Conservation (phyloP, 2,888 invertebrate species). For the Diloba caeruleocephala region DNA sequence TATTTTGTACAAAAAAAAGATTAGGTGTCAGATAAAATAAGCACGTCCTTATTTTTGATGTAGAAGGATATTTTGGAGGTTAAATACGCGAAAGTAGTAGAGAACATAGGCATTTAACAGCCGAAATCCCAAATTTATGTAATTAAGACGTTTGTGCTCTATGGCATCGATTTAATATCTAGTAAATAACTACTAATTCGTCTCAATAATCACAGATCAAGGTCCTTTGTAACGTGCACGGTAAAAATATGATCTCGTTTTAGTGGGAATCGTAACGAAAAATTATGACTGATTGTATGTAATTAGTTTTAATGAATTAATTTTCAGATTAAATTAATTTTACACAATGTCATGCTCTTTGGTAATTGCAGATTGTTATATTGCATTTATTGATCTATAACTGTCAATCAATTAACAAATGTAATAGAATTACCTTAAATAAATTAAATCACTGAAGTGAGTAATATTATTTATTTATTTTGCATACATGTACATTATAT, state of each 20-base stretch:
- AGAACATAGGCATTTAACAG: too few relatives aligned
- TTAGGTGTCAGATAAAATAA: too few relatives aligned
- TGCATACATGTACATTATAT: too few relatives aligned
- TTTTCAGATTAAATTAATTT: constrained; percentile 28
- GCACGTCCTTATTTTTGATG: too few relatives aligned
- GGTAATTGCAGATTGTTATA: constrained; percentile 24
- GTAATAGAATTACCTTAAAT: constrained; percentile 59
- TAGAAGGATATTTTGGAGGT: too few relatives aligned
- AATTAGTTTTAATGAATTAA: constrained; percentile 46
- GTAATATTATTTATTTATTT: constrained; percentile 23
- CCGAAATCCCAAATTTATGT: too few relatives aligned
- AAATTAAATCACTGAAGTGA: constrained; percentile 39
- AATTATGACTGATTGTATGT: constrained; percentile 57
- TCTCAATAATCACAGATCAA: too few relatives aligned
- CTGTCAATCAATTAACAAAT: constrained; percentile 57
- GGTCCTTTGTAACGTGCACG: constrained; percentile 3
- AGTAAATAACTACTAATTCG: too few relatives aligned
- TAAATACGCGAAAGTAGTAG: too few relatives aligned
- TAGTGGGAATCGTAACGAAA: constrained; percentile 41
- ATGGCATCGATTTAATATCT: too few relatives aligned
- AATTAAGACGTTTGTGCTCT: too few relatives aligned
- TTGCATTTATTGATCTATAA: constrained; percentile 56
- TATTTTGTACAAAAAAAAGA: too few relatives aligned
- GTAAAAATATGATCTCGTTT: constrained; percentile 39
- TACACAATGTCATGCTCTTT: constrained; percentile 23